Base-by-base conservation (phyloP, 2,797 vertebrate genomes). In the Alcedo quadribrachys region DNA sequence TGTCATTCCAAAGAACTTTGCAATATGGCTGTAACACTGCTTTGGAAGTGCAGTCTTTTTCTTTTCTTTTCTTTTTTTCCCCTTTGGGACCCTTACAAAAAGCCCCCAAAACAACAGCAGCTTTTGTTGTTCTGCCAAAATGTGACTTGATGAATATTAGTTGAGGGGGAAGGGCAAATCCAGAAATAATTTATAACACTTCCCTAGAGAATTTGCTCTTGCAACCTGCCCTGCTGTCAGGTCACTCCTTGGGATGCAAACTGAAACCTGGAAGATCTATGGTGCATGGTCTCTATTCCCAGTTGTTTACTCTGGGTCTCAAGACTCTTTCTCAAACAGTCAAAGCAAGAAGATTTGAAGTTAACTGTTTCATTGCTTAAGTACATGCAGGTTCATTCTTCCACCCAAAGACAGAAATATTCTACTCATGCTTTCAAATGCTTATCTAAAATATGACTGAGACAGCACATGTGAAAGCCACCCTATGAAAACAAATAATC, bases 201-300 rank as follows among this genome's bases (percentile, higher is more conserved):
- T 78, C 71, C 80, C 77, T 55, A 92, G 90, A 95, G 86, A 85
- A 57, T 92, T 79, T 69, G 58, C 80, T 94, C 84, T 92, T 92
- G 89, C 84, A 93, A 89, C 95, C 89, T 92, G 81, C 91, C 73
- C 76, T 83, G 65, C 76, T 84, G 81, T 96, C 90, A 94, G 95
- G 94, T 97, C 96, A 85, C 61, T 94, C 80, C 75, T 87, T 95
- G 92, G 81, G 97, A 97, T 94, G 93, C 69, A 71, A 81, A 89
- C 78, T 86, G 65, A 95, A 96, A 96, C 94, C 94, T 87, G 96
- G 91, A 96, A 94, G 96, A 87, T 55, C 81, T 71, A 92, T 58
- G 83, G 73, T 96, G 63, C 54, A 81, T 57, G 66, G 87, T 79
- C 77, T 94, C 87, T 92, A 78, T 93, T 96, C 94, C 83, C 85